Evolutionary conservation across 2,797 vertebrate genomes (phyloP).

Genomic region (Aplochiton taeniatus): DNA sequence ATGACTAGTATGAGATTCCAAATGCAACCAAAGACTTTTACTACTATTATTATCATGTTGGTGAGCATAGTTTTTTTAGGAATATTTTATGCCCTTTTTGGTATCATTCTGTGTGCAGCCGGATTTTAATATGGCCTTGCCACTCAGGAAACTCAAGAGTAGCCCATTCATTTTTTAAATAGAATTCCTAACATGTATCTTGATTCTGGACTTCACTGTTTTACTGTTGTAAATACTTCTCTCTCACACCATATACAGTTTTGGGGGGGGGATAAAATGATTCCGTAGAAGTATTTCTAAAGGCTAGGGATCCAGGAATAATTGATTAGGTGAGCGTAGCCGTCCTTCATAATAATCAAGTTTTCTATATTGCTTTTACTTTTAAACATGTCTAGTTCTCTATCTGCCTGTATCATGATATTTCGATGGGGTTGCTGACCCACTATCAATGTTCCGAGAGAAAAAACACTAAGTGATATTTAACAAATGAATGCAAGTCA

Average conservation of each 20-base stretch:
- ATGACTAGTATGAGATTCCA: too few relatives aligned
- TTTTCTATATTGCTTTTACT: constrained; percentile 47
- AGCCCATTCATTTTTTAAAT: constrained; percentile 50
- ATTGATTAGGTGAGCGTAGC: constrained; percentile 47
- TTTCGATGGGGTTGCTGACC: constrained; percentile 24
- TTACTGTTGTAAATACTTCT: constrained; percentile 47
- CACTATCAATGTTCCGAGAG: not conserved
- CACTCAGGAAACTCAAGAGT: constrained; percentile 72
- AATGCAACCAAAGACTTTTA: too few relatives aligned
- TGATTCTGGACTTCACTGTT: constrained; percentile 41
- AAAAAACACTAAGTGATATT: constrained; percentile 26
- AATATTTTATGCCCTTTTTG: constrained; percentile 63
- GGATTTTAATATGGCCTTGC: constrained; percentile 63
- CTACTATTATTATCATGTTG: constrained; percentile 32
- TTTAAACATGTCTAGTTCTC: constrained; percentile 28
- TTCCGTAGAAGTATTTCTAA: constrained; percentile 32
- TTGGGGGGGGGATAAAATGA: constrained; percentile 27
- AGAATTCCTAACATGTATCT: constrained; percentile 29
- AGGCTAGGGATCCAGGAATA: constrained; percentile 45
- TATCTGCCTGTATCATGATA: constrained; percentile 20
- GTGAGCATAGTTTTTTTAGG: constrained; percentile 51
- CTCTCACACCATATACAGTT: constrained; percentile 26
- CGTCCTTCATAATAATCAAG: constrained; percentile 61
- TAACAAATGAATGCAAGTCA: not conserved
- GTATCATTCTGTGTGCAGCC: constrained; percentile 51